Evolutionary conservation across 2,888 invertebrate species (phyloP).

Genomic region (Orchesella flavescens): DNA sequence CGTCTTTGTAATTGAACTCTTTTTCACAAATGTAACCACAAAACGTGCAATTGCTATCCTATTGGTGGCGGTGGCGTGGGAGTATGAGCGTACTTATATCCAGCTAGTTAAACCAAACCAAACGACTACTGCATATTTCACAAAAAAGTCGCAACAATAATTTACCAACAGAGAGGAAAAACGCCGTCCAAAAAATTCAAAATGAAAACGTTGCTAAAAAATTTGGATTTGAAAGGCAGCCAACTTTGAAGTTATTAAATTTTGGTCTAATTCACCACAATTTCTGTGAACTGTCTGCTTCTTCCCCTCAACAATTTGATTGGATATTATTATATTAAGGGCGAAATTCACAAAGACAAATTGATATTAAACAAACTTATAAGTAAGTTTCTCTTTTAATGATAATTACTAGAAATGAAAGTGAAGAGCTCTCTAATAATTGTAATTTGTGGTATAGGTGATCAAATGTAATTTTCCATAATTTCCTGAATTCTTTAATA

Average conservation of each 20-base stretch:
- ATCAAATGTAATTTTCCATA: background rate
- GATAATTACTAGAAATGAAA: background rate
- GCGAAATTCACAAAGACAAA: background rate
- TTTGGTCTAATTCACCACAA: no score
- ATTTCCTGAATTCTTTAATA: background rate
- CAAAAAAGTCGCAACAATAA: no score
- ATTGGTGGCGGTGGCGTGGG: conserved; percentile 8
- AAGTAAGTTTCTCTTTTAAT: background rate
- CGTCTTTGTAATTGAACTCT: conserved; percentile 21
- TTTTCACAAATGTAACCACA: conserved; percentile 29
- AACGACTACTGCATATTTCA: no score
- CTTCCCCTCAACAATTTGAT: background rate
- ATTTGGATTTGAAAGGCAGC: background rate
- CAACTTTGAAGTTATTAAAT: background rate
- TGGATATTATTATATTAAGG: background rate
- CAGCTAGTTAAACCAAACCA: conserved; percentile 4
- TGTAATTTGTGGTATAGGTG: background rate
- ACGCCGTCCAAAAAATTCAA: background rate
- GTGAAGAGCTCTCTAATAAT: background rate
- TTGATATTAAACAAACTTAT: no score
- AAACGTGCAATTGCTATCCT: conserved; percentile 3
- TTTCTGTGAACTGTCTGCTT: background rate
- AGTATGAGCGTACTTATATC: conserved; percentile 3
- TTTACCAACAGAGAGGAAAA: no score
- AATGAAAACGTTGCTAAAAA: no score